Base-by-base conservation (phyloP, 2,888 invertebrate genomes). In the Deilephila porcellus region DNA sequence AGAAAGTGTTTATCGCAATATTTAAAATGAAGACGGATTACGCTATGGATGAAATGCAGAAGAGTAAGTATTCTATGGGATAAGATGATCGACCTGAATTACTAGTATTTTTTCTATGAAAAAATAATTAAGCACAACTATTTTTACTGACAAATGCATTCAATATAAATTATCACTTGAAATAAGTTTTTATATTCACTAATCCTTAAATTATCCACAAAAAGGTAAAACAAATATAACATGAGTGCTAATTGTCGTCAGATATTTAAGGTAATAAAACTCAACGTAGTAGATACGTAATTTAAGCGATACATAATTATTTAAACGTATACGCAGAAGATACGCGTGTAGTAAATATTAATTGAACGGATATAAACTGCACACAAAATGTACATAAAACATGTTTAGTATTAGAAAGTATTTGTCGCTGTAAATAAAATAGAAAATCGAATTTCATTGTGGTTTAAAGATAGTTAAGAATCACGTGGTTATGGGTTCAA, bases 21-120 rank as follows among this genome's bases (percentile, higher is more conserved):
- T 82, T 37, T 82, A 89, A 87, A 84, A 94, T 94, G 94, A 94
- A 94, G 91, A 92, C 94, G 93, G 94, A 94, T 93, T 94, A 94
- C 90, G 93, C 94, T 78, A 90, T 94, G 93, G 94, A 94, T 90
- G 94, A 93, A 80, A 90, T 93, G 91, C 93, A 94, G 86, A 94
- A 94, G 90, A 91, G 94, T 94, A 90, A 94, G 94, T 37, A 67
- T 59, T 56, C 20, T 67, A 59, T 32, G 25, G 4, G 32, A 56
- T 56, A n/a, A 56, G 56, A 53, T 25, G 25, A 60, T 25, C 14
- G 11, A 45, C 11, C 45, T 45, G 45, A 45, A 45, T 32, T 11
- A 14, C 45, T 11, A 45, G 14, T 45, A 3, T 45, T 45, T 37
- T 7, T 45, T 45, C 14, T 14, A 45, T 45, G 11, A 45, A 45